Conservation (phyloP, 2,113 vertebrate species). For the Coreoperca whiteheadi region DNA sequence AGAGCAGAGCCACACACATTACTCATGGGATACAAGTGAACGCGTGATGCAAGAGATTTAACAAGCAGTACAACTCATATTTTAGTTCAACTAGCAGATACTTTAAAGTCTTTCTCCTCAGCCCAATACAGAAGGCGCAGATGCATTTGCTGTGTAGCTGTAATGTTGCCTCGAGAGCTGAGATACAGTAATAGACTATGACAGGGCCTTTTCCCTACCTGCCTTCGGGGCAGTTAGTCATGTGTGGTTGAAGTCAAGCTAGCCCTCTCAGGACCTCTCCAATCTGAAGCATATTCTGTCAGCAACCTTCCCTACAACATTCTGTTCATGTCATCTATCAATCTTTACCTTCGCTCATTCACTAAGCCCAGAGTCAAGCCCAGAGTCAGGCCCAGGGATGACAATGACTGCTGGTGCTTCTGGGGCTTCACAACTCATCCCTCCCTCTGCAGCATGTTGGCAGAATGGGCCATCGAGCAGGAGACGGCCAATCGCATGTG, state of each 20-base stretch:
- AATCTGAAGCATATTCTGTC: slow-evolving; percentile 77
- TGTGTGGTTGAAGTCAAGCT: slow-evolving; percentile 75
- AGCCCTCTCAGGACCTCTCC: slow-evolving; percentile 71
- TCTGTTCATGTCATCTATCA: slow-evolving; percentile 82
- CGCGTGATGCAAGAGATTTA: slow-evolving; percentile 53
- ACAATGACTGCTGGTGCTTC: slow-evolving; percentile 71
- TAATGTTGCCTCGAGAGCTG: slow-evolving; percentile 69
- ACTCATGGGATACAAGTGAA: slow-evolving; percentile 48
- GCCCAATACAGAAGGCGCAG: slow-evolving; percentile 35
- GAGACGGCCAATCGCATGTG: slow-evolving; percentile 77
- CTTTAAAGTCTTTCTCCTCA: slow-evolving; percentile 32
- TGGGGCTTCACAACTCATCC: slow-evolving; percentile 47
- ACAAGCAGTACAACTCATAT: slow-evolving; percentile 58
- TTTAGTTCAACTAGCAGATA: slow-evolving; percentile 56
- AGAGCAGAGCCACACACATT: slow-evolving; percentile 27
- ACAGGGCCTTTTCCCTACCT: slow-evolving; percentile 82
- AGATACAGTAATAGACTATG: slow-evolving; percentile 80
- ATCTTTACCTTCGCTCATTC: slow-evolving; percentile 76
- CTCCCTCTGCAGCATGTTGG: slow-evolving; percentile 56
- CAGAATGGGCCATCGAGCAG: slow-evolving; percentile 73
- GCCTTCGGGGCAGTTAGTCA: slow-evolving; percentile 79
- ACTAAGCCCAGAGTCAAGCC: slow-evolving; percentile 56
- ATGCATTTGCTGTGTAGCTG: slow-evolving; percentile 66
- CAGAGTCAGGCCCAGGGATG: slow-evolving; percentile 56
- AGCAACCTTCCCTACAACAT: slow-evolving; percentile 69